These are phyloP conservation scores for Streptopelia turtur DNA, from an alignment of 2,797 vertebrate species.

Conservation along the genomic window DNA sequence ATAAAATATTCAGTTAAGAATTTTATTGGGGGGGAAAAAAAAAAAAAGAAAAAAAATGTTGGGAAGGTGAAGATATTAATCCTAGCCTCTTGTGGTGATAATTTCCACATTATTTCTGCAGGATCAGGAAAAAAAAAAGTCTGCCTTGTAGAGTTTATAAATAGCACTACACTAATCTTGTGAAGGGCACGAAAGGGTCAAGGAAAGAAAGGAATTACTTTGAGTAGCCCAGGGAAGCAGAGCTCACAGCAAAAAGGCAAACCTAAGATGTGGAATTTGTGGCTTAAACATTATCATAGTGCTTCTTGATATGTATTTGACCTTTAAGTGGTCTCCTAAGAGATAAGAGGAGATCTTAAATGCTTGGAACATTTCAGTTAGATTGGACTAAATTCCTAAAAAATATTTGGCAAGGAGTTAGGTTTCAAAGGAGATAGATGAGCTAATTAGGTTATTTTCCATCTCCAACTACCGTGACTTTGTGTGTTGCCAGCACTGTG, in stretches of 20 bases:
- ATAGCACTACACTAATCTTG: slow-evolving; percentile 9
- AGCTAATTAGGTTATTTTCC: slow-evolving; percentile 42
- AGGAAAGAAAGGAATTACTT: slow-evolving; percentile 49
- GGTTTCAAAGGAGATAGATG: slow-evolving; percentile 46
- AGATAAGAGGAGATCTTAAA: slow-evolving; percentile 48
- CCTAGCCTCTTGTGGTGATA: background rate
- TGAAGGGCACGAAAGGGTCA: slow-evolving; percentile 48
- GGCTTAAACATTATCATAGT: slow-evolving; percentile 34
- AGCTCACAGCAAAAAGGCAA: slow-evolving; percentile 20
- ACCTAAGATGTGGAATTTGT: slow-evolving; percentile 43
- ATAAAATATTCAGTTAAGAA: background rate
- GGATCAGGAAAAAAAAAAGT: background rate
- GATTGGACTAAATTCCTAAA: slow-evolving; percentile 54
- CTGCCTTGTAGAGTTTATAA: slow-evolving; percentile 11
- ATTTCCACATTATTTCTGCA: background rate
- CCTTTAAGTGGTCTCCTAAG: slow-evolving; percentile 47
- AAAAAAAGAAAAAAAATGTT: background rate
- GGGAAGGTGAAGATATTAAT: background rate
- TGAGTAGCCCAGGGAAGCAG: background rate
- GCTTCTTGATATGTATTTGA: slow-evolving; percentile 49
- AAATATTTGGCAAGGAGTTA: slow-evolving; percentile 35
- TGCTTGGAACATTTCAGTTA: slow-evolving; percentile 42
- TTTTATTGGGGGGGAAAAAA: background rate
- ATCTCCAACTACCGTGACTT: background rate
- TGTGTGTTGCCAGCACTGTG: background rate